Evolutionary conservation across 2,888 invertebrate genomes (phyloP), one percentile per base, ranked within the genome.

Genomic region (Tryphoninae sp.): DNA sequence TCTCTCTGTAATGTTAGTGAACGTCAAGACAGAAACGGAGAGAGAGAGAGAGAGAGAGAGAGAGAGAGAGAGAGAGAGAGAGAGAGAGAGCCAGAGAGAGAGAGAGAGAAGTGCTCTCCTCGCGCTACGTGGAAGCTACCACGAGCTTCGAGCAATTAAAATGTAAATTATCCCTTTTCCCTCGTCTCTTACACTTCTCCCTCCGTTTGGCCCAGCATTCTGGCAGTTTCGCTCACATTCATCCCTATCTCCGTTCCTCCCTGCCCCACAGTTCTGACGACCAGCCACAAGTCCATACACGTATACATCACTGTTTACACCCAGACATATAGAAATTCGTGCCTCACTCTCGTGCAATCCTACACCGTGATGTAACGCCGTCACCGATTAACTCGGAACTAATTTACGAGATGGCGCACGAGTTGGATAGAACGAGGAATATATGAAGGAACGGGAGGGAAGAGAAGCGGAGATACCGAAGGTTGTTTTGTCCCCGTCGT

Each of bases 121-220:
- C 80, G 55, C 67, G 62, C 53, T 9, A 67, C 51, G 72, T 74
- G 61, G 58, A 67, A 64, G 61, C 82, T 45, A 53, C 42, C 40
- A 68, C 73, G 83, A 85, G 83, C 82, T 78, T 78, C 81, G 86
- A 82, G 89, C 90, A 90, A 90, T 90, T 90, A 90, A 90, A 90
- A 90, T 90, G 89, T 87, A 90, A 90, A 90, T 90, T 87, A 87
- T 89, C 89, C 87, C 88, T 88, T 88, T 89, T 88, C 87, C 85
- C 78, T 72, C 82, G 64, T 77, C 65, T 76, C 73, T 58, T 51
- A 13, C 78, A 49, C 19, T 49, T 7, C 64, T 62, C 55, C 65
- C 67, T 53, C 59, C 62, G 51, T 74, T 79, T 75, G 64, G 68
- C 73, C 69, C 33, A 45, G 53, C 81, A 77, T 69, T 59, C 73